Evolutionary conservation across 2,888 invertebrate genomes (phyloP).

Genomic region (Trissoscelio sp.): DNA sequence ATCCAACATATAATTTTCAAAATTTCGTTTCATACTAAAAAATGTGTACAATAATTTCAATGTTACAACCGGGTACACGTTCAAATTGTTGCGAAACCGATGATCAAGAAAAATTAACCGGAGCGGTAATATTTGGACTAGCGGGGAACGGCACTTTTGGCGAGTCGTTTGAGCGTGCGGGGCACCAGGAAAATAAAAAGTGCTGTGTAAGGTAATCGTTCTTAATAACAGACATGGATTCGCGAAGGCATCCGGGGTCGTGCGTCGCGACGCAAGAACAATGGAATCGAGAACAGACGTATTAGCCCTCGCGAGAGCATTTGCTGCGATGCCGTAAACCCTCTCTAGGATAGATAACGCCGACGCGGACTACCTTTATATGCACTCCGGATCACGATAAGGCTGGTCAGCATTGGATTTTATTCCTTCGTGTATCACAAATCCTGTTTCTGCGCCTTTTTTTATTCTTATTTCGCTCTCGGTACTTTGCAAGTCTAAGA

Average conservation of each 20-base stretch:
- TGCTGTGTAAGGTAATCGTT: slow-evolving; percentile 61
- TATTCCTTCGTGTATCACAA: slow-evolving; percentile 59
- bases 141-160: slow-evolving; percentile 24
- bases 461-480: slow-evolving; percentile 9
- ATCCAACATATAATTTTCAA: not conserved
- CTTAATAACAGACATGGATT: slow-evolving; percentile 67
- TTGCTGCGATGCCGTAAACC: slow-evolving; percentile 46
- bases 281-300: slow-evolving; percentile 56
- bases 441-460: slow-evolving; percentile 40
- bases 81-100: slow-evolving; percentile 31
- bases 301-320: slow-evolving; percentile 51
- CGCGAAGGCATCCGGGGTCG: slow-evolving; percentile 62
- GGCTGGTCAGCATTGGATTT: slow-evolving; percentile 51
- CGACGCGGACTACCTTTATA: slow-evolving; percentile 61
- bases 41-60: slow-evolving; percentile 6
- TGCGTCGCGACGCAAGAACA: slow-evolving; percentile 61
- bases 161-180: slow-evolving; percentile 25
- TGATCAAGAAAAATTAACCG: slow-evolving; percentile 44
- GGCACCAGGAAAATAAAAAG: slow-evolving; percentile 47
- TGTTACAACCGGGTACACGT: no score
- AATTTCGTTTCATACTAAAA: not conserved
- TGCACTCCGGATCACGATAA: slow-evolving; percentile 59
- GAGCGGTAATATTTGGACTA: slow-evolving; percentile 38
- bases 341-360: slow-evolving; percentile 67
- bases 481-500: slow-evolving; percentile 54